Evolutionary conservation across 2,888 invertebrate genomes (phyloP), one percentile per base, ranked within the genome.

Genomic region (Pyrrhia umbra): DNA sequence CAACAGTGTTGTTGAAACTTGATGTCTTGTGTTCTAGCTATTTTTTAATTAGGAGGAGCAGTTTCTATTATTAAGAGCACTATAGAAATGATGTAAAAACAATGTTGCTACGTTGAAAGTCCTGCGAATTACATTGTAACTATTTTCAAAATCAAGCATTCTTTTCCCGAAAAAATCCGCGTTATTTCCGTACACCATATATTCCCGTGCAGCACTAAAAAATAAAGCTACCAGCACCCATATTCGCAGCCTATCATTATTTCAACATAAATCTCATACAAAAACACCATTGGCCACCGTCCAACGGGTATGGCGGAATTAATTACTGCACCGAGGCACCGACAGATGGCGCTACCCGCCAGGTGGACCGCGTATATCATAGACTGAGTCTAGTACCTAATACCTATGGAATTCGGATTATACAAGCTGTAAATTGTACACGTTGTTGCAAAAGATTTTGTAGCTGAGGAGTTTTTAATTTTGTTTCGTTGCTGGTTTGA

Each of bases 301-400:
- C 91, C 90, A 90, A 80, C 67, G 74, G 70, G 71, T 80, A 80
- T 85, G 80, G 82, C 82, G 62, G 84, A 86, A 91, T 92, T 92
- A 92, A 92, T 92, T 90, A 91, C 87, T 66, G 59, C 79, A 43
- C 34, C 59, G 65, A 64, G 61, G 16, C 34, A 74, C 78, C 86
- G 84, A 85, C 91, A 91, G 90, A 89, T 91, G 91, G 85, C 87
- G 84, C 62, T 82, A 67, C 68, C 21, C 70, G 73, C 71, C 90
- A 88, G 86, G 85, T 88, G 89, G 71, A 73, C 67, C 62, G 66
- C 79, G 82, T 88, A 82, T 81, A 85, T 87, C 86, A 84, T 74
- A 69, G 64, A 69, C 52, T 21, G n/a, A 63, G 57, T 55, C 68
- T 72, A 62, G 34, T 4, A 13, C 34, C n/a, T 70, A 68, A 51